phyloP scores from a whole-genome alignment of 2,797 vertebrate genomes.

The Huso huso region DNA sequence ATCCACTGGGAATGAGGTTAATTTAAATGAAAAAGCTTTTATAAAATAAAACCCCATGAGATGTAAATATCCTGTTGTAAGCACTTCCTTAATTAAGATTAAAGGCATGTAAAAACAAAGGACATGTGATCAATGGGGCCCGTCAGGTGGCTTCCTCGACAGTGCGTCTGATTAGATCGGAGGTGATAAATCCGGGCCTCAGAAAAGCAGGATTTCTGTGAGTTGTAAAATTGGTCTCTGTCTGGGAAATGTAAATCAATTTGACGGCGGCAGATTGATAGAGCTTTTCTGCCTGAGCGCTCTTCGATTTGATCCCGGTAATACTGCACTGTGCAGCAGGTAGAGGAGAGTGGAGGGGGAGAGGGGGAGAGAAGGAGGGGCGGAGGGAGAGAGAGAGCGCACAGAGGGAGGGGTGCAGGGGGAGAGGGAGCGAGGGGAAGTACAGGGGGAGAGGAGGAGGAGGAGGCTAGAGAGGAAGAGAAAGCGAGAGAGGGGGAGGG shows the following conservation, averaged over 20 bases:
- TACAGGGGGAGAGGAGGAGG: neutral
- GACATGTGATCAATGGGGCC: constrained; percentile 22
- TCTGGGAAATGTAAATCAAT: constrained; percentile 57
- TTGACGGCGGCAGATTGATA: constrained; percentile 53
- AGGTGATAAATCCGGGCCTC: constrained; percentile 28
- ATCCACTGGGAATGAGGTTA: too few relatives aligned
- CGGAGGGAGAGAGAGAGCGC: constrained; percentile 6
- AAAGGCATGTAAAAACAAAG: constrained; percentile 10
- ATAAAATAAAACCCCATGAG: too few relatives aligned
- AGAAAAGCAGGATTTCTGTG: constrained; percentile 41
- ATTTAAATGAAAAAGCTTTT: too few relatives aligned
- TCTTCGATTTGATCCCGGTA: constrained; percentile 44
- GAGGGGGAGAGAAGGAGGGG: neutral
- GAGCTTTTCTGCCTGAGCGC: constrained; percentile 35
- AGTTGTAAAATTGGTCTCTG: constrained; percentile 52
- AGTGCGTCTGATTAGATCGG: constrained; percentile 20
- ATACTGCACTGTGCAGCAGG: constrained; percentile 30
- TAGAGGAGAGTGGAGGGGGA: neutral
- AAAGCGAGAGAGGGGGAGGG: neutral
- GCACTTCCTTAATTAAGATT: constrained; percentile 22
- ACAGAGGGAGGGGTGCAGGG: neutral
- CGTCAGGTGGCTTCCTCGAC: constrained; percentile 13
- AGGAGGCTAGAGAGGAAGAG: neutral
- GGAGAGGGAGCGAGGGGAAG: neutral
- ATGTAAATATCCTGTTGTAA: constrained; percentile 5